Base-by-base conservation (phyloP, 2,888 invertebrate species). In the Agonopterix subpropinquella region DNA sequence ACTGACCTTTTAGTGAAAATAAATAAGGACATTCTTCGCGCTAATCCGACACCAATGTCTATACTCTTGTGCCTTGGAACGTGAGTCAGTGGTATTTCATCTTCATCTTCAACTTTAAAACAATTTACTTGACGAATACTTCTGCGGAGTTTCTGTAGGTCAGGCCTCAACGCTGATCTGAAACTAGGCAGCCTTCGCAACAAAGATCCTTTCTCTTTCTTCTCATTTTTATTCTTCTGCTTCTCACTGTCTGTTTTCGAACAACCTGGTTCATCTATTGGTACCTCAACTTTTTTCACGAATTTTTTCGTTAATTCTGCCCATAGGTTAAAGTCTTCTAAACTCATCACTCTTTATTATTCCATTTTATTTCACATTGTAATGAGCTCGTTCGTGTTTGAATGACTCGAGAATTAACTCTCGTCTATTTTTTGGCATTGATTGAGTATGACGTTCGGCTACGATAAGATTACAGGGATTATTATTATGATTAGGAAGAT, bases 361-460 rank as follows among this genome's bases (percentile, higher is more conserved):
- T 59, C 47, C 11, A 35, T 63, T 56, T 51, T 62, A 61, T 61
- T 53, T 61, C 61, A 64, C 73, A 78, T 79, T 75, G 73, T 77
- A 67, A 68, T 68, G 57, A 61, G 70, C 58, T 58, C 61, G 64
- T 59, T 57, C 62, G 67, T 62, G 68, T 39, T 18, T 11, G 42
- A 72, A 75, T 69, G 71, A 61, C 58, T 64, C 65, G 59, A 59
- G 59, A 76, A 67, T 74, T 73, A 73, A 76, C 70, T 70, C 65
- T 55, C 55, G 64, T 61, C 62, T 65, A 62, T 63, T 65, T 73
- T 73, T 71, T 80, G 85, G 84, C 87, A 85, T 88, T 87, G 87
- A 87, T 87, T 86, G 82, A 83, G 78, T 70, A 69, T 81, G 83
- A 81, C 81, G 82, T 65, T 67, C 52, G 51, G 48, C 45, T 47